These are phyloP conservation scores for Liasis olivaceus DNA, from an alignment of 2,797 vertebrate species.

Conservation along the genomic window DNA sequence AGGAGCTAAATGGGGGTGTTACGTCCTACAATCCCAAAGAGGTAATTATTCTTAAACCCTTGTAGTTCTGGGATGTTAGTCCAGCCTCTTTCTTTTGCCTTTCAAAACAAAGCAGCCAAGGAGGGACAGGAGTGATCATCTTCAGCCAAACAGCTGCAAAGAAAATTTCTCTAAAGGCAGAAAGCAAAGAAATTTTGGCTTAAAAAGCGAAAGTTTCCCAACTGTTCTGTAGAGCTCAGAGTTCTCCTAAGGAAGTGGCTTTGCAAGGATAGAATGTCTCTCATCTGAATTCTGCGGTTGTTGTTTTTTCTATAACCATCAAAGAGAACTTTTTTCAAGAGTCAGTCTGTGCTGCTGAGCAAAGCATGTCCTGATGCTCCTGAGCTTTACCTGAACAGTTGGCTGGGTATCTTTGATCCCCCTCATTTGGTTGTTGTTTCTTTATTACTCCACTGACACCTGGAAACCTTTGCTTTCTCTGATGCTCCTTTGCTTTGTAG, in stretches of 20 bases:
- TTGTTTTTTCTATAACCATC: slow-evolving; percentile 33
- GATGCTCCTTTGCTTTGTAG: slow-evolving; percentile 31
- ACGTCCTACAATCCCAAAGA: not conserved
- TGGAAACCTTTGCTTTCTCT: slow-evolving; percentile 45
- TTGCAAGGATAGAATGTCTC: slow-evolving; percentile 35
- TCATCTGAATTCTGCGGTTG: slow-evolving; percentile 38
- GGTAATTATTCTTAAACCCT: not conserved
- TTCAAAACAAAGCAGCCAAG: not conserved
- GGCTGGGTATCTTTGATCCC: slow-evolving; percentile 38
- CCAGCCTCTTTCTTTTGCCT: not conserved
- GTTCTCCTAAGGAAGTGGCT: slow-evolving; percentile 44
- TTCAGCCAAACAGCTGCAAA: slow-evolving; percentile 11
- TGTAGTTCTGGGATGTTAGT: not conserved
- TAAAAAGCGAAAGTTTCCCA: slow-evolving; percentile 14
- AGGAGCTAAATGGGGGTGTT: not conserved
- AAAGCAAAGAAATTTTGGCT: slow-evolving; percentile 20
- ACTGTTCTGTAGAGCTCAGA: not conserved
- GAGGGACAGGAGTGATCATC: not conserved
- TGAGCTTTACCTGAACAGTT: slow-evolving; percentile 31
- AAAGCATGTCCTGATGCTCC: slow-evolving; percentile 35
- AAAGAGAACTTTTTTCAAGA: slow-evolving; percentile 39
- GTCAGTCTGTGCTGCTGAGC: slow-evolving; percentile 36
- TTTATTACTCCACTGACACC: slow-evolving; percentile 45
- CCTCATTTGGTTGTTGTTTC: slow-evolving; percentile 30
- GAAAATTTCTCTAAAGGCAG: slow-evolving; percentile 29